Conservation (phyloP, 2,113 vertebrate species). For the Cervus canadensis region DNA sequence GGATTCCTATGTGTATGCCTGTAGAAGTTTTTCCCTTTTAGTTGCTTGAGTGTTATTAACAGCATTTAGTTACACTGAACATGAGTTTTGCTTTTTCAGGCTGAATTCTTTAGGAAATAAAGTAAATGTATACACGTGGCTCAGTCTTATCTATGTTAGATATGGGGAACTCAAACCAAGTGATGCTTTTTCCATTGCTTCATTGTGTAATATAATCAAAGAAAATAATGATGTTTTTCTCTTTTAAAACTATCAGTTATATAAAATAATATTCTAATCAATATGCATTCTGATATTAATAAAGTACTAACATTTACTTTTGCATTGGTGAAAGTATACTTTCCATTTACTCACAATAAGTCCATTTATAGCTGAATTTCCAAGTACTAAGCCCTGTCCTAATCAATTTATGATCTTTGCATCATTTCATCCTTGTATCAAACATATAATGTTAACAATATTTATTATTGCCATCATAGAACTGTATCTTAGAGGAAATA, state of each 20-base stretch:
- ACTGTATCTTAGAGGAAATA: neutral
- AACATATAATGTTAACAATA: neutral
- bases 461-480: neutral
- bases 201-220: neutral
- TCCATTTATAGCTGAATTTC: neutral
- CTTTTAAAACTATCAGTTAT: neutral
- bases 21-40: neutral
- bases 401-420: neutral
- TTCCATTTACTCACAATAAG: neutral
- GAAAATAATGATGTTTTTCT: neutral
- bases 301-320: neutral
- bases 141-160: neutral
- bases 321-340: neutral
- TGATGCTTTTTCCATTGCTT: neutral
- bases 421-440: neutral
- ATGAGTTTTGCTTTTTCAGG: neutral
- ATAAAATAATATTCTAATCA: neutral
- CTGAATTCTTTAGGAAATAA: neutral
- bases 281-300: neutral
- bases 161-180: fast-evolving
- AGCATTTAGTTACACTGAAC: neutral
- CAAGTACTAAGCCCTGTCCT: neutral
- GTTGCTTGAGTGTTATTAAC: neutral
- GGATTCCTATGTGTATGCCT: neutral
- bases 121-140: neutral